phyloP scores from a whole-genome alignment of 1,140 invertebrate genomes.

The Helicoverpa armigera region DNA sequence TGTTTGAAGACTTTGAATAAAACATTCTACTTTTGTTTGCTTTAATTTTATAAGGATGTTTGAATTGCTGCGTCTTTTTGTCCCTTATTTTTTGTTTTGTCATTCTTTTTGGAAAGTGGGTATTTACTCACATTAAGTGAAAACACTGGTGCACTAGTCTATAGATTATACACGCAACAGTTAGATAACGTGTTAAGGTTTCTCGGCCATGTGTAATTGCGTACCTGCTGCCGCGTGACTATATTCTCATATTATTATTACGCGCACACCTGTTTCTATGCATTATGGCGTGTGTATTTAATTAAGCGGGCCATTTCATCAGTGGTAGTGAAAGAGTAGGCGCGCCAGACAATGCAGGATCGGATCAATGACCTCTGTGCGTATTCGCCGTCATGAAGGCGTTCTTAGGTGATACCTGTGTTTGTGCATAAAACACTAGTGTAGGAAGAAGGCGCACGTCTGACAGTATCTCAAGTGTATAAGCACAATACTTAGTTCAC shows the following conservation, averaged over 20 bases:
- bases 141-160: background rate
- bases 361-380: slow-evolving; percentile 35
- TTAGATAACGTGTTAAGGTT: slow-evolving; percentile 34
- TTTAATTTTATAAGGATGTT: background rate
- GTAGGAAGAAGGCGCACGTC: background rate
- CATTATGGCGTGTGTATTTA: background rate
- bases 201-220: slow-evolving; percentile 19
- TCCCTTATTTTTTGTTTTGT: background rate
- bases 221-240: slow-evolving; percentile 26
- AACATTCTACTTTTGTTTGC: background rate
- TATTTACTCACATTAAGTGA: background rate
- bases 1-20: background rate
- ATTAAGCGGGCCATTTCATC: slow-evolving; percentile 2
- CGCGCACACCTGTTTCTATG: background rate
- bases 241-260: background rate
- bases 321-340: background rate
- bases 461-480: too few species aligned
- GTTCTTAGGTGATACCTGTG: slow-evolving; percentile 12
- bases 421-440: slow-evolving; percentile 10
- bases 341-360: slow-evolving; percentile 10
- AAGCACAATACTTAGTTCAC: too few species aligned
- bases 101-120: background rate
- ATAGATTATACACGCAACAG: slow-evolving; percentile 22
- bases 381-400: slow-evolving; percentile 9
- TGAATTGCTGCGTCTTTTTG: background rate